phyloP scores from a whole-genome alignment of 2,888 invertebrate species.

The Gastracanthus pulcherrimus region DNA sequence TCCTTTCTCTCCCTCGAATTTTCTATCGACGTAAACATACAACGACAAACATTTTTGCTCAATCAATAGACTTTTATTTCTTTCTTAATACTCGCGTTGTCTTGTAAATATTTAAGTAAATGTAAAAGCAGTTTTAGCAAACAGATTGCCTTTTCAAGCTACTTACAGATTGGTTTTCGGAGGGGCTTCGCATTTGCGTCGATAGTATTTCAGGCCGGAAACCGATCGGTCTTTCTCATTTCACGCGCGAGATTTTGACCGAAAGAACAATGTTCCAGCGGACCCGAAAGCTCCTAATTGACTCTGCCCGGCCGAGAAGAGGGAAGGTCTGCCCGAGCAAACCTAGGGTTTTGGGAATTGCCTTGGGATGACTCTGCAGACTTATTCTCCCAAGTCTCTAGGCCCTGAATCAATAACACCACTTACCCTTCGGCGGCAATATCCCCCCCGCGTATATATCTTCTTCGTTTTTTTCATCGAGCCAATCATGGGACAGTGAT shows the following conservation, averaged over 20 bases:
- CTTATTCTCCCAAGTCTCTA: slow-evolving; percentile 56
- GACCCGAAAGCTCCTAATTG: slow-evolving; percentile 24
- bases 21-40: no score
- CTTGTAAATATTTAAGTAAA: no score
- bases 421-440: slow-evolving; percentile 35
- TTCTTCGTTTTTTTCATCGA: not conserved
- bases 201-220: no score
- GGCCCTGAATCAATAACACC: slow-evolving; percentile 67
- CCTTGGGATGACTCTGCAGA: slow-evolving; percentile 70
- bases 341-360: slow-evolving; percentile 67
- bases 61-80: no score
- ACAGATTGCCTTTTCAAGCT: no score
- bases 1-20: no score
- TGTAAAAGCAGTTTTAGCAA: no score
- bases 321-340: slow-evolving; percentile 43
- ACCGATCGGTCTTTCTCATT: no score
- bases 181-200: no score
- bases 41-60: no score
- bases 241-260: slow-evolving; percentile 7
- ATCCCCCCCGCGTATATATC: not conserved
- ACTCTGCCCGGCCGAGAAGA: slow-evolving; percentile 35
- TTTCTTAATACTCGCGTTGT: no score
- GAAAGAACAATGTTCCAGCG: slow-evolving; percentile 11
- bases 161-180: no score
- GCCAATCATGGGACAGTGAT: slow-evolving; percentile 39